Base-by-base conservation (phyloP, 1,140 invertebrate genomes). In the Musca vetustissima region DNA sequence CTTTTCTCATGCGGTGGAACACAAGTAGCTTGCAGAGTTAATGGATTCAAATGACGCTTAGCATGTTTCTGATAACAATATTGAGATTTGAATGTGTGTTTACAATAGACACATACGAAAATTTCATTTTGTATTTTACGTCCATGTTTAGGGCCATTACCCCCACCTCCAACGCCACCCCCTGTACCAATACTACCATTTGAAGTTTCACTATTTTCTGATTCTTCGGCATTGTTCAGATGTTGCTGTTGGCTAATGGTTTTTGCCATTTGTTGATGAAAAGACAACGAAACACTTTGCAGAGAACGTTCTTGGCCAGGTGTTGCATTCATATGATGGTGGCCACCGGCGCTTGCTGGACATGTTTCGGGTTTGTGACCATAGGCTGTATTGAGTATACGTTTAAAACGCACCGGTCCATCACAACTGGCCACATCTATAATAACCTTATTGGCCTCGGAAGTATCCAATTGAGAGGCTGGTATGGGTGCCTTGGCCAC, bases 341-440 rank as follows among this genome's bases (percentile, higher is more conserved):
- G 28, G 36, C 1, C 1, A 17, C 70, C 83, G 11, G 36, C 36
- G 6, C 6, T 2, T 11, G 11, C 11, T 43, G 36, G 13, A 66
- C 69, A 65, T 3, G 61, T 75, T 47, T 79, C 82, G 6, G 72
- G 83, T 75, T 81, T 76, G 36, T 70, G 82, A 68, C 86, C 85
- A 73, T 92, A 93, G 71, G 91, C 91, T 52, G 89, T 88, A 73
- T 93, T 93, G 7, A 92, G 79, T 4, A 93, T 90, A 2, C 91
- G 84, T 69, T 91, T 91, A 79, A 95, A 95, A 36, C 89, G 85
- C 0, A 95, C 92, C 0, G 93, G 93, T 0, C 93, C 93, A 81
- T 96, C 93, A 81, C 93, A 95, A 55, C 91, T 93, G 7, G 93
- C 93, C 3, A 95, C 85, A 80, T 95, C 93, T 64, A 93, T 85